Evolutionary conservation across 2,113 vertebrate genomes (phyloP), one percentile per base, ranked within the genome.

Genomic region (Eretmochelys imbricata): DNA sequence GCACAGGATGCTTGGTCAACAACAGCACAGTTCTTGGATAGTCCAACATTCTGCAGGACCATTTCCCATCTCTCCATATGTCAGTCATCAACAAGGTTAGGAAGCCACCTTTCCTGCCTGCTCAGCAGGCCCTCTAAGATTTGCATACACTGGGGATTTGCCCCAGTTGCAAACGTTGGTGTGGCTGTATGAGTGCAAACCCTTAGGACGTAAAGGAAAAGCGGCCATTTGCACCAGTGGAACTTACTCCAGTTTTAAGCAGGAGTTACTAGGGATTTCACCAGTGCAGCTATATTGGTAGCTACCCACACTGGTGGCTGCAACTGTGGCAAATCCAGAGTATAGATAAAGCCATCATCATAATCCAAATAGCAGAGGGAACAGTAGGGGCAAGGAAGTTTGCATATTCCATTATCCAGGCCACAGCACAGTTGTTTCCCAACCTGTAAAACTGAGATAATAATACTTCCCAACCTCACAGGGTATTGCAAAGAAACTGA

Each of bases 401-500:
- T 72, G 78, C 0, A 4, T 9, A 17, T 46, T 38, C 35, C 4
- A 48, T 13, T 6, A 76, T 88, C 50, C 17, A 49, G 4, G 0
- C 35, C 46, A 89, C 90, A 10, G 5, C 42, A 59, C 65, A 69
- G 62, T 14, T 49, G 10, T 48, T 92, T 72, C 53, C 91, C 84
- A 59, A 5, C 48, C 75, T 92, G 51, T 42, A 92, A 76, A 82
- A 84, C 2, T 29, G 76, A 50, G 13, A 38, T 1, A 17, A 8
- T 12, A 53, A 1, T 13, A 20, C 2, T 75, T 81, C 25, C 57
- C 1, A 2, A 78, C 27, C 53, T 87, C 42, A 72, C 19, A 49
- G 6, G 0, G 0, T 57, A 69, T 10, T 1, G 0, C 80, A 53
- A 51, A 62, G 35, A 84, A 29, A 54, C 29, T 13, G 35, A n/a